phyloP scores from a whole-genome alignment of 2,888 invertebrate species.

The Blastobasis adustella region DNA sequence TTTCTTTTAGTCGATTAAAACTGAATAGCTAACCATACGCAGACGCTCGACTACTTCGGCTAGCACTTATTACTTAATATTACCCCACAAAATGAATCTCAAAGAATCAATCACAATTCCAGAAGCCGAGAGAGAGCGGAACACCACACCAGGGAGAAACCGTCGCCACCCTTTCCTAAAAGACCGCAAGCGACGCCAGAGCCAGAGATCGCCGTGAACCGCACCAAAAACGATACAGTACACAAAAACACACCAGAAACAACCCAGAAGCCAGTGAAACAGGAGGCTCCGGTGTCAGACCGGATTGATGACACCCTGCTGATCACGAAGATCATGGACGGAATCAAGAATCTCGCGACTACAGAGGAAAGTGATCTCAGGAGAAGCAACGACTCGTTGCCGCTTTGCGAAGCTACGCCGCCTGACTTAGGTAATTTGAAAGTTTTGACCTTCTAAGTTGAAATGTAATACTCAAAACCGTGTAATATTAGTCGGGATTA shows the following conservation, averaged over 20 bases:
- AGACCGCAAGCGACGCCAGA: constrained; percentile 23
- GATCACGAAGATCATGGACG: constrained; percentile 43
- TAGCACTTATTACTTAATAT: too few species aligned
- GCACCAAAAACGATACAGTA: constrained; percentile 20
- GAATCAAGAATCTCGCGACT: constrained; percentile 38
- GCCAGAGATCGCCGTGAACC: constrained; percentile 19
- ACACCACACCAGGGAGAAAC: constrained; percentile 44
- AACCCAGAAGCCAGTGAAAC: too few species aligned
- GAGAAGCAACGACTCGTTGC: constrained; percentile 41
- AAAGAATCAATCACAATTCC: constrained; percentile 2
- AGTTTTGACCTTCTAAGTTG: too few species aligned
- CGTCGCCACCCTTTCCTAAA: constrained; percentile 37
- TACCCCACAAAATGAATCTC: too few species aligned
- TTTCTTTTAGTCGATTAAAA: too few species aligned
- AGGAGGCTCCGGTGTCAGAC: too few species aligned
- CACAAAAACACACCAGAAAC: too few species aligned
- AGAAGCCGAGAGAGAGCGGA: neutral
- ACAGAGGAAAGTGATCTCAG: constrained; percentile 37
- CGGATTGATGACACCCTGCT: constrained; percentile 16
- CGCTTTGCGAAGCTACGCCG: constrained; percentile 76
- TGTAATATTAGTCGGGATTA: neutral
- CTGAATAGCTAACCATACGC: too few species aligned
- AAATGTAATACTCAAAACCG: neutral
- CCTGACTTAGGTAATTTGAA: constrained; percentile 76
- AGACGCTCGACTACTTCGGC: too few species aligned